A percentile compares a stretch with the other conserved stretches of the same genome.
These are phyloP conservation scores for Cynocephalus volans DNA, from an alignment of 2,113 vertebrate genomes.

Conservation along the genomic window DNA sequence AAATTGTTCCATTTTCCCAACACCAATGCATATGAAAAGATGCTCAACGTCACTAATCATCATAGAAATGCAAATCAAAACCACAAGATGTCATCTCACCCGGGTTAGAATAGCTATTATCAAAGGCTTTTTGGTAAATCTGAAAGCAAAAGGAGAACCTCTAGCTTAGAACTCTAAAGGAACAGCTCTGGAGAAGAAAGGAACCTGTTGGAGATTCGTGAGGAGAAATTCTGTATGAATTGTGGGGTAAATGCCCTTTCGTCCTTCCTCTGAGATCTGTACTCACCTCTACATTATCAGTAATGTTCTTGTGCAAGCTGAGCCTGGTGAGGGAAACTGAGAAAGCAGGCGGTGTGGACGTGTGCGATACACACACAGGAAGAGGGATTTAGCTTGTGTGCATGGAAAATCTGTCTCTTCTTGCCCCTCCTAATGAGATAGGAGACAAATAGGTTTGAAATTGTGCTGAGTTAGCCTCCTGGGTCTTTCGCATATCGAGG, in stretches of 20 bases:
- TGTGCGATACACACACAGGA: background rate
- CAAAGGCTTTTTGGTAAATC: background rate
- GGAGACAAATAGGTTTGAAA: background rate
- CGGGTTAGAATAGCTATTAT: too few relatives aligned
- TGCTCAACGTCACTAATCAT: too few relatives aligned
- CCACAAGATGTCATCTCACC: too few relatives aligned
- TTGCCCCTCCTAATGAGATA: background rate
- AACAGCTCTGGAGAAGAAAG: background rate
- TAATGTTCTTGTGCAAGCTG: background rate
- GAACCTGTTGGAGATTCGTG: background rate
- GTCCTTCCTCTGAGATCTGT: background rate
- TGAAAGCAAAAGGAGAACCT: background rate
- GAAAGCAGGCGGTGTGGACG: background rate
- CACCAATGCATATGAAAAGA: too few relatives aligned
- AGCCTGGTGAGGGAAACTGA: background rate
- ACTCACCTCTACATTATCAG: background rate
- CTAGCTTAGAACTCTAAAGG: background rate
- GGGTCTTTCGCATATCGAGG: background rate
- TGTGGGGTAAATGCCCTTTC: background rate
- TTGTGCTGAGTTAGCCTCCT: background rate
- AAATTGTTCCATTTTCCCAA: too few relatives aligned
- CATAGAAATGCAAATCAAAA: too few relatives aligned
- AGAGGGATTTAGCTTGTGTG: background rate
- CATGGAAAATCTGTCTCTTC: background rate
- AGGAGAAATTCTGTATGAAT: background rate